A percentile compares a stretch with the other conserved stretches of the same genome.
phyloP scores from a whole-genome alignment of 37 sponge, comb jelly and placozoan species.

The Cladorhizidae sp. region DNA sequence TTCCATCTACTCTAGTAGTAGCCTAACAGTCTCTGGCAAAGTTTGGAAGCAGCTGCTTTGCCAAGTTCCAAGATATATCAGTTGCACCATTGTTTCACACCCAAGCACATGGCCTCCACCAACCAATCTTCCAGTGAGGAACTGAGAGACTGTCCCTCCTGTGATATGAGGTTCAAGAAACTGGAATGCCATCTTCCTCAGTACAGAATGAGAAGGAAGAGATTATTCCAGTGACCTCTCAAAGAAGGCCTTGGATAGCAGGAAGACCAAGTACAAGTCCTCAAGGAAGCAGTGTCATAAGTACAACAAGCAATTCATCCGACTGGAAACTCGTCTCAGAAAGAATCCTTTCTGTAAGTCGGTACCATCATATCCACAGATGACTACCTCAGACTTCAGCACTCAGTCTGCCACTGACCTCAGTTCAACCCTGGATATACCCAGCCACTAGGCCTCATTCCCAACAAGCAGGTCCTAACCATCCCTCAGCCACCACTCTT shows the following conservation, averaged over 20 bases:
- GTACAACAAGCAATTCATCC: not conserved
- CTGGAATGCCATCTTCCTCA: not conserved
- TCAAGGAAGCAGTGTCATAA: not conserved
- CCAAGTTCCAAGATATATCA: too few species aligned
- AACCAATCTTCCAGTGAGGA: not conserved
- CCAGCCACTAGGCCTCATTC: too few species aligned
- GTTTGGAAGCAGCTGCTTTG: too few species aligned
- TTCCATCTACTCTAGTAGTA: too few species aligned
- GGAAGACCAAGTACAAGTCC: not conserved
- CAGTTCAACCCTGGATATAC: not conserved
- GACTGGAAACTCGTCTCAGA: not conserved
- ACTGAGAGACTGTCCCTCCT: not conserved
- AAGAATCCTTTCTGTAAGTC: not conserved
- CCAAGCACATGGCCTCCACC: not conserved
- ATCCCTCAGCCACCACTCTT: too few species aligned
- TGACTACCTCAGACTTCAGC: too few species aligned
- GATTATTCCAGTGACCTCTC: not conserved
- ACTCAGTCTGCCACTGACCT: not conserved
- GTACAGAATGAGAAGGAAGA: not conserved
- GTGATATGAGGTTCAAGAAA: not conserved
- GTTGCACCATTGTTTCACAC: not conserved
- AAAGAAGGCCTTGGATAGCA: too few species aligned
- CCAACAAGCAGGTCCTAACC: too few species aligned
- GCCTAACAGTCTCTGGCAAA: too few species aligned
- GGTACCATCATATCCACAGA: too few species aligned